These are phyloP conservation scores for Linnaemya tessellans DNA, from an alignment of 2,888 invertebrate species.

Conservation along the genomic window DNA sequence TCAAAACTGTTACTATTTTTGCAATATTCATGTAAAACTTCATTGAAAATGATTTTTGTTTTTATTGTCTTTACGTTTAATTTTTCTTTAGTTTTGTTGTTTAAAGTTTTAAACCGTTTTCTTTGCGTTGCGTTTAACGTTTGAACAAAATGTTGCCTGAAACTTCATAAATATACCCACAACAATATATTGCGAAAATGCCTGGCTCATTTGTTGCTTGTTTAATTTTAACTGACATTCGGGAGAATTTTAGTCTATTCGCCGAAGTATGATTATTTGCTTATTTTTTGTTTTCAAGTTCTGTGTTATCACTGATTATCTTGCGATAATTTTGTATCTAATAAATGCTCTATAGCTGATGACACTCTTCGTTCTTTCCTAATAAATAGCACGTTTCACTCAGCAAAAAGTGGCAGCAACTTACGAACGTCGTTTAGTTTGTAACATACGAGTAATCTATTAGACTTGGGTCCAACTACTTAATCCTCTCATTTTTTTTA, in stretches of 20 bases:
- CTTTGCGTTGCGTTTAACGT: conserved; percentile 19
- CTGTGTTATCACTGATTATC: conserved; percentile 71
- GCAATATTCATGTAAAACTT: conserved; percentile 4
- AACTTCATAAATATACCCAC: conserved; percentile 27
- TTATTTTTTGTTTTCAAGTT: conserved; percentile 54
- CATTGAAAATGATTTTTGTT: background rate
- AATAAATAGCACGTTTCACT: background rate
- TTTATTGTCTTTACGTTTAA: background rate
- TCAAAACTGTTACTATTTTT: conserved; percentile 10
- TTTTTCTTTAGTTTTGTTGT: conserved; percentile 2
- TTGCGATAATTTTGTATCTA: conserved; percentile 45
- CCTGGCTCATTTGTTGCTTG: conserved; percentile 24
- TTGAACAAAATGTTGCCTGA: conserved; percentile 48
- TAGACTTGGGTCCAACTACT: no score
- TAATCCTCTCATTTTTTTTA: no score
- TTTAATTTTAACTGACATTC: conserved; percentile 61
- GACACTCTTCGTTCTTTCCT: conserved; percentile 13
- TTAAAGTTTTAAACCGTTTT: conserved; percentile 22
- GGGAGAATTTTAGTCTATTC: conserved; percentile 60
- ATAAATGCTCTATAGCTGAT: conserved; percentile 33
- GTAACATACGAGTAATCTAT: background rate
- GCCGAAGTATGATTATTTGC: conserved; percentile 44
- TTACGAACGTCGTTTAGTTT: background rate
- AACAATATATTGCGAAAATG: conserved; percentile 53
- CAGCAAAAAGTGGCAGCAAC: background rate